Evolutionary conservation across 2,113 vertebrate species (phyloP).

Genomic region (Erpornis zantholeuca): DNA sequence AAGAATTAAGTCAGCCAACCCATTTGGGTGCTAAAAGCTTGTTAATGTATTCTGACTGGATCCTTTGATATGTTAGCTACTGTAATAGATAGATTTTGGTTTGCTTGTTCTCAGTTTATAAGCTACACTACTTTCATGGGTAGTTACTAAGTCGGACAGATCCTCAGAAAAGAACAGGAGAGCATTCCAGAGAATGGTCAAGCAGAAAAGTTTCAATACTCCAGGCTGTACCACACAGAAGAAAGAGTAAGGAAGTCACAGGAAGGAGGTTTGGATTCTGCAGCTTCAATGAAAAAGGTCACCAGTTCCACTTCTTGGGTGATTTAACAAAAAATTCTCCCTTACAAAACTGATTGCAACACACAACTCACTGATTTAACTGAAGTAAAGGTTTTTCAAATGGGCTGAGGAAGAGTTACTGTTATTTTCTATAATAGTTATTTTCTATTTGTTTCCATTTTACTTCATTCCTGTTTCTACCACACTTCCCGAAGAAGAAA

Average conservation of each 20-base stretch:
- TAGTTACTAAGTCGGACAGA: background rate
- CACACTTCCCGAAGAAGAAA: background rate
- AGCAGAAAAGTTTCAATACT: background rate
- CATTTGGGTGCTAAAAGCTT: background rate
- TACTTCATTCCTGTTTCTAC: background rate
- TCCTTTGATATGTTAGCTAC: background rate
- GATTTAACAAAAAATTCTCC: background rate
- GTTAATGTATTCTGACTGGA: background rate
- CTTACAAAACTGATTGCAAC: background rate
- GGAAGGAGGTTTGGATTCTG: background rate
- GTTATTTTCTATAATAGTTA: background rate
- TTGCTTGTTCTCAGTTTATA: background rate
- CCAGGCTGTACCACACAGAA: background rate
- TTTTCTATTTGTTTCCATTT: background rate
- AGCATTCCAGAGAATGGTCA: background rate
- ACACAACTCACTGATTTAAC: background rate
- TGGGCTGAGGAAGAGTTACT: background rate
- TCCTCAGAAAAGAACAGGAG: background rate
- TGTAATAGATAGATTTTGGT: background rate
- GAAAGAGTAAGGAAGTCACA: background rate
- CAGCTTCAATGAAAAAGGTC: background rate
- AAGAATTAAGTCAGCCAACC: background rate
- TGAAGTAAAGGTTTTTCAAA: background rate
- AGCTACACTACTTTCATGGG: background rate
- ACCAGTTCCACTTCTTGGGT: background rate